Percentiles rank a stretch among this genome's conserved stretches.
Evolutionary conservation across 2,888 invertebrate genomes (phyloP).

Genomic region (Eupithecia abbreviata): DNA sequence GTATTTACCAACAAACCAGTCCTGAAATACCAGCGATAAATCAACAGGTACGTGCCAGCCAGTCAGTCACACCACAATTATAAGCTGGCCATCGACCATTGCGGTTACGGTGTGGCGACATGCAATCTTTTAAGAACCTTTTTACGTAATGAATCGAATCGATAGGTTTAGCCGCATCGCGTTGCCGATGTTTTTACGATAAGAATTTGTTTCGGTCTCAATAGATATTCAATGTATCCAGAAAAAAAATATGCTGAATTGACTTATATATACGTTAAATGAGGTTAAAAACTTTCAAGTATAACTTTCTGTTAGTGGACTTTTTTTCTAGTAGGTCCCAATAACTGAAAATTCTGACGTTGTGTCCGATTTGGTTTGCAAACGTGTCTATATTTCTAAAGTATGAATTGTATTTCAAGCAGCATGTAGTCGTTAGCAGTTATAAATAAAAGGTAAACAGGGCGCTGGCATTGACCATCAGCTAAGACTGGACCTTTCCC

Average conservation of each 20-base stretch:
- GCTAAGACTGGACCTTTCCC: not conserved
- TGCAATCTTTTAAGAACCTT: conserved; percentile 41
- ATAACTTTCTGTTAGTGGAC: not conserved
- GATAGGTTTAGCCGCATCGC: conserved; percentile 33
- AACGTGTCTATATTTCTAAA: not conserved
- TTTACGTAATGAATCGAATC: conserved; percentile 47
- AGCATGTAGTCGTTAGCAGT: not conserved
- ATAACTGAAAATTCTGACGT: not conserved
- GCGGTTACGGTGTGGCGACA: conserved; percentile 47
- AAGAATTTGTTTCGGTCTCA: not conserved
- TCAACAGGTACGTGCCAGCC: conserved; percentile 54
- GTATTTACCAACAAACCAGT: conserved; percentile 54
- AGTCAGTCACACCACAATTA: conserved; percentile 41
- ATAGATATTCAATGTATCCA: not conserved
- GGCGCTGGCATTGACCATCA: conserved; percentile 21
- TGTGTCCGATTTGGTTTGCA: not conserved
- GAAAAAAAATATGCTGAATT: not conserved
- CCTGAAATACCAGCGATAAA: conserved; percentile 45
- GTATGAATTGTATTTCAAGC: not conserved
- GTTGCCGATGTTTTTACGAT: not conserved
- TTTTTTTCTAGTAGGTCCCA: not conserved
- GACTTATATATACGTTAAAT: not conserved
- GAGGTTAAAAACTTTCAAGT: not conserved
- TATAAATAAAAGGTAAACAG: conserved; percentile 10
- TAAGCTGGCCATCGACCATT: conserved; percentile 50